Percentiles rank a stretch among this genome's conserved stretches.
These are phyloP conservation scores for Eptatretus atami DNA, from an alignment of 2,797 vertebrate species.

Conservation along the genomic window DNA sequence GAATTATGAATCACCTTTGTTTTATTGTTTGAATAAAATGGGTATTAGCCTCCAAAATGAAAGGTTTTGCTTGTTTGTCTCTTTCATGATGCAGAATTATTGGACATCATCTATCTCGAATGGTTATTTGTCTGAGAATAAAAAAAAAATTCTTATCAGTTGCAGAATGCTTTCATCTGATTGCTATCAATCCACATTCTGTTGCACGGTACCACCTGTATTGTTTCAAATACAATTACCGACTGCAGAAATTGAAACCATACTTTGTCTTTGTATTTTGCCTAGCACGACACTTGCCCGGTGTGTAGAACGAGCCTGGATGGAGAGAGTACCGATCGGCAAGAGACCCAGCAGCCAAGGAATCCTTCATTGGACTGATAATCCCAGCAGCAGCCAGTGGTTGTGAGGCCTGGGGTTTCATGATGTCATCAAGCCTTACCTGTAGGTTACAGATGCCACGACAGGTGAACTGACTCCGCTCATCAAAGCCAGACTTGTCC, in stretches of 20 bases:
- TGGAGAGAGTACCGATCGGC: neutral
- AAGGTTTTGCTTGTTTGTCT: too few relatives aligned
- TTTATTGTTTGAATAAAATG: too few relatives aligned
- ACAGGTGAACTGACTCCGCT: too few relatives aligned
- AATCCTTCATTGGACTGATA: neutral
- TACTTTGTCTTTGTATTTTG: neutral
- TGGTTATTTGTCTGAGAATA: neutral
- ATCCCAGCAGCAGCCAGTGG: too few relatives aligned
- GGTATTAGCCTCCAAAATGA: too few relatives aligned
- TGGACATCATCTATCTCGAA: too few relatives aligned
- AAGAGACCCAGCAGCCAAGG: neutral
- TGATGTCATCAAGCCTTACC: too few relatives aligned
- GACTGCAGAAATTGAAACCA: neutral
- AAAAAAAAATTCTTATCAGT: neutral
- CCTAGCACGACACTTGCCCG: slow-evolving; percentile 4
- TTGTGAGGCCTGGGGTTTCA: too few relatives aligned
- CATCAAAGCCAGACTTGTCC: too few relatives aligned
- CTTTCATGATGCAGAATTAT: too few relatives aligned
- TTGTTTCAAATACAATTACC: neutral
- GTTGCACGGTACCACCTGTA: neutral
- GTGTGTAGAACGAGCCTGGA: slow-evolving; percentile 1
- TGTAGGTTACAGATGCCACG: too few relatives aligned
- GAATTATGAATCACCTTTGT: too few relatives aligned
- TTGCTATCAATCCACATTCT: neutral
- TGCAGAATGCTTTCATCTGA: neutral